Base-by-base conservation (phyloP, 2,888 invertebrate genomes). In the Lasioglossum marginatum region DNA sequence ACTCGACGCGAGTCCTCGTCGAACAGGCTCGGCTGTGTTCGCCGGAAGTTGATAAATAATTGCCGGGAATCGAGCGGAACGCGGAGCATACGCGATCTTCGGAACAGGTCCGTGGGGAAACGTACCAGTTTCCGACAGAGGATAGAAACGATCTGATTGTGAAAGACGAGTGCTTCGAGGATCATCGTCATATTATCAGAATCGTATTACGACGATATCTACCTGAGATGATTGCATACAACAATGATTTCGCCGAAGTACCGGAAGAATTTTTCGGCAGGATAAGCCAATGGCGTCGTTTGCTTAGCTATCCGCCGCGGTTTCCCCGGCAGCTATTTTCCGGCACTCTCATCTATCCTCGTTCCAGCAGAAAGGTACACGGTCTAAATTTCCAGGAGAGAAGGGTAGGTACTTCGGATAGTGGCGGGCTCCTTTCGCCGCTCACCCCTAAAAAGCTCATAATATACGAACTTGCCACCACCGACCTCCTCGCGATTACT, bases 31-130 rank as follows among this genome's bases (percentile, higher is more conserved):
- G 70, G 34, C 52, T 52, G 79, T 57, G 76, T 66, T 34, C 76
- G 57, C 16, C 52, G 73, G 71, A 83, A 79, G 63, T 74, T 77
- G 79, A 85, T 84, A 84, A 85, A 85, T 85, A 85, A 85, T 85
- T 90, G 89, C 88, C 86, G 88, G 88, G 86, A 79, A 89, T 89
- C 90, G 87, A 85, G 63, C 86, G 78, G 82, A 5, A 88, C 88
- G 87, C 87, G 87, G 52, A 52, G 52, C 52, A 23, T 52, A 52
- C 52, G 10, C 77, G 80, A 75, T 85, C 82, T 73, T 86, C 79
- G 85, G 71, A 76, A 85, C 75, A 82, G 43, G 31, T 60, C 82
- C 78, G 37, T 66, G 71, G 75, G 75, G 75, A 79, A 76, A 57
- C 74, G 45, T 43, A 74, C 43, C 71, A 31, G 40, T 60, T 60